These are phyloP conservation scores for Isoperla grammatica DNA, from an alignment of 2,888 invertebrate genomes.

Conservation along the genomic window DNA sequence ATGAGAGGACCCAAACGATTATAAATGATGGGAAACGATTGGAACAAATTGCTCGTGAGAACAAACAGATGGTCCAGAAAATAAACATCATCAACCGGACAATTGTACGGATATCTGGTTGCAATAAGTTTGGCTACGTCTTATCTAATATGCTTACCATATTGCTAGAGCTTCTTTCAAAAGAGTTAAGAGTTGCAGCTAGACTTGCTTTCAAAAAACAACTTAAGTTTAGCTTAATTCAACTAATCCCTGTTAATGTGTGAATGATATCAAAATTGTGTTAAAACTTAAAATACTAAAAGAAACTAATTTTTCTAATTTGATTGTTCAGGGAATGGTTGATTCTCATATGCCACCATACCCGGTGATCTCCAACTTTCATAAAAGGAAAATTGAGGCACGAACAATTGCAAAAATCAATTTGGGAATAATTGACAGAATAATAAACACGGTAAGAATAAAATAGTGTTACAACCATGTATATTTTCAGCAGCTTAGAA, in stretches of 20 bases:
- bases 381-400: background rate
- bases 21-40: slow-evolving; percentile 41
- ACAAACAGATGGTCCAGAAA: slow-evolving; percentile 53
- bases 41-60: slow-evolving; percentile 47
- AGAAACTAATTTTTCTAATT: too few relatives aligned
- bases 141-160: too few relatives aligned
- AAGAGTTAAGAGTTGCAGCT: too few relatives aligned
- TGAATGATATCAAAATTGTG: too few relatives aligned
- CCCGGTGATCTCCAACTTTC: background rate
- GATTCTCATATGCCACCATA: slow-evolving; percentile 7
- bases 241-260: too few relatives aligned
- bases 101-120: slow-evolving; percentile 48
- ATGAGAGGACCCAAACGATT: slow-evolving; percentile 46
- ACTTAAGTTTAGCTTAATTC: too few relatives aligned
- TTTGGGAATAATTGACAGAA: slow-evolving; percentile 32
- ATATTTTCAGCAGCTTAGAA: slow-evolving; percentile 15
- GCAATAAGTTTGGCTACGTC: too few relatives aligned
- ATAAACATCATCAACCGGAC: slow-evolving; percentile 55
- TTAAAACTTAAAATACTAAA: too few relatives aligned
- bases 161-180: too few relatives aligned
- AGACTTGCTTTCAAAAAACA: too few relatives aligned
- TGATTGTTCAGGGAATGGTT: slow-evolving; percentile 20
- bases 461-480: slow-evolving; percentile 20
- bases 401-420: slow-evolving; percentile 32
- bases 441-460: slow-evolving; percentile 23